Conservation (phyloP, 2,113 vertebrate genomes). For the Peromyscus leucopus region DNA sequence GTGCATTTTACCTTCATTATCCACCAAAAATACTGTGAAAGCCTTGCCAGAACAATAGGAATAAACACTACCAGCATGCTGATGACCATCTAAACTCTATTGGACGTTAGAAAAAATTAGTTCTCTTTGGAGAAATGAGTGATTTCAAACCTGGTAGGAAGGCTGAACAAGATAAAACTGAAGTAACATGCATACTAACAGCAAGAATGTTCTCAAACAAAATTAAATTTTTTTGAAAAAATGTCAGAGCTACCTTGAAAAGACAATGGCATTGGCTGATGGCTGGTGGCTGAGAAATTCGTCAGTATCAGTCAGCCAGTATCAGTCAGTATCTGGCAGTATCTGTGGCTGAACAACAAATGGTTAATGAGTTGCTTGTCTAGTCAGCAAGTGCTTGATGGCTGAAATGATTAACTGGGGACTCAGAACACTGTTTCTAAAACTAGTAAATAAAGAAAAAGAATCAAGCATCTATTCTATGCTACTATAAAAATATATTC, state of each 20-base stretch:
- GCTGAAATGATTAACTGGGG: background rate
- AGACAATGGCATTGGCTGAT: background rate
- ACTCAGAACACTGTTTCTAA: background rate
- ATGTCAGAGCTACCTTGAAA: background rate
- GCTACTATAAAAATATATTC: background rate
- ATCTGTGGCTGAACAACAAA: background rate
- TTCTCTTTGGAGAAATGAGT: background rate
- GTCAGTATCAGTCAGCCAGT: background rate
- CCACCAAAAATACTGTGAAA: background rate
- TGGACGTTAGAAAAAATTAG: background rate
- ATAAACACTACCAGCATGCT: background rate
- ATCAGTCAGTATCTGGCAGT: background rate
- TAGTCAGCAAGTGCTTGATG: background rate
- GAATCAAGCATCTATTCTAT: background rate
- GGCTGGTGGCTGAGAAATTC: background rate
- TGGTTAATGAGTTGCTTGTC: background rate
- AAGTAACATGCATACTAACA: background rate
- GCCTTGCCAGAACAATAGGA: background rate
- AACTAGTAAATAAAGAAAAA: background rate
- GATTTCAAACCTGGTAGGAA: background rate
- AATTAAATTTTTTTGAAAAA: background rate
- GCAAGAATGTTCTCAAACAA: background rate
- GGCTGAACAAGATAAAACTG: background rate
- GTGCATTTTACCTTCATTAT: background rate
- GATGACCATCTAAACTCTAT: background rate